These are phyloP conservation scores for Idaea dimidiata DNA, from an alignment of 2,888 invertebrate species.

Conservation along the genomic window DNA sequence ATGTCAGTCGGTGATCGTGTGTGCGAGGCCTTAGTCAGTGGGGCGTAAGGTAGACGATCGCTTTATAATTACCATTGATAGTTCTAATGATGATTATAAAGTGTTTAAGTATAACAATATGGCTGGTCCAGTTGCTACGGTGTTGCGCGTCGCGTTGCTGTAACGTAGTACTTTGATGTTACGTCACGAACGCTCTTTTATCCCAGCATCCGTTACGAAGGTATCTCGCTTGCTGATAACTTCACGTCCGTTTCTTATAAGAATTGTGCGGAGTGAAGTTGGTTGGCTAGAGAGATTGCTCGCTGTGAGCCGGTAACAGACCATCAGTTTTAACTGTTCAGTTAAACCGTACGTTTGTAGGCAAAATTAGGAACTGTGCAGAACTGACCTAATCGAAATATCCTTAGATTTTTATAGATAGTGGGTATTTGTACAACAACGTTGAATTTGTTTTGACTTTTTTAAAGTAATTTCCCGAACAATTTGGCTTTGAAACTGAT, in stretches of 20 bases:
- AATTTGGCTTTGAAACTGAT: no score
- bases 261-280: neutral
- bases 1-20: neutral
- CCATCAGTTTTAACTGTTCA: no score
- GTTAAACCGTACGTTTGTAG: no score
- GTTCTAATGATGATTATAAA: slow-evolving; percentile 27
- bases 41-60: slow-evolving; percentile 9
- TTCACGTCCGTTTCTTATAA: neutral
- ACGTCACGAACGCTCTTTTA: neutral
- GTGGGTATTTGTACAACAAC: no score
- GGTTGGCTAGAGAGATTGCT: neutral
- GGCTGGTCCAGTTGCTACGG: slow-evolving; percentile 42
- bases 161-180: neutral
- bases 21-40: neutral
- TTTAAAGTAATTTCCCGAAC: no score
- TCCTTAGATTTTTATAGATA: no score
- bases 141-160: no score
- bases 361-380: no score
- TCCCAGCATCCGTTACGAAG: neutral
- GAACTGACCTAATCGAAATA: no score
- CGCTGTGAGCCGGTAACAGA: no score
- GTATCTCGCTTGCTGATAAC: neutral
- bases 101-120: slow-evolving; percentile 41
- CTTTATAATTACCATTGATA: slow-evolving; percentile 7
- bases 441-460: no score